Conservation (phyloP, 2,797 vertebrate genomes). For the Cyprinella venusta region DNA sequence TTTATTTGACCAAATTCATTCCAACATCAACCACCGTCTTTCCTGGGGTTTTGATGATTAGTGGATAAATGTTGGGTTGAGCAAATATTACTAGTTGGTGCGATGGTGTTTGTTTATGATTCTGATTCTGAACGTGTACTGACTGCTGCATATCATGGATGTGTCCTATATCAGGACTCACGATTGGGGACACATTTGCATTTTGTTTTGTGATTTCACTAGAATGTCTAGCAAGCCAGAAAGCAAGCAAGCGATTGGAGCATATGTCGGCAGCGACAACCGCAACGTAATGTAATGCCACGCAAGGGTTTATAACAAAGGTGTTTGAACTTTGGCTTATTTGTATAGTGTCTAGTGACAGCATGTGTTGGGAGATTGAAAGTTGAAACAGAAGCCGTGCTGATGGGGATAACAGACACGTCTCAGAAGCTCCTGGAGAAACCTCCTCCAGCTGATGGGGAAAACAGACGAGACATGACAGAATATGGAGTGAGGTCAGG, state of each 20-base stretch:
- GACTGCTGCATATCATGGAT: background rate
- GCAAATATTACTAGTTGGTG: background rate
- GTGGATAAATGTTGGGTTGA: background rate
- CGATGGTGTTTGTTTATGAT: too few species aligned
- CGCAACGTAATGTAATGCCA: background rate
- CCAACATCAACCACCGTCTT: background rate
- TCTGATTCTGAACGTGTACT: background rate
- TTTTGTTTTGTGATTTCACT: background rate
- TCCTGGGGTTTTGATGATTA: background rate
- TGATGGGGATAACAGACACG: conserved; percentile 18
- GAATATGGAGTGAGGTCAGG: background rate
- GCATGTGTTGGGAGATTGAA: background rate
- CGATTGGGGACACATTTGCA: background rate
- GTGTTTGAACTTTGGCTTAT: background rate
- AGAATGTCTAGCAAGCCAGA: background rate
- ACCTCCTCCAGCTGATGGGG: background rate
- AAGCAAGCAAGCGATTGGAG: too few species aligned
- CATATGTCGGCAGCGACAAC: too few species aligned
- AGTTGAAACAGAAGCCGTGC: background rate
- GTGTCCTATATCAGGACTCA: too few species aligned
- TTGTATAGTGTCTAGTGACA: background rate
- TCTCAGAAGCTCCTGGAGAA: conserved; percentile 10
- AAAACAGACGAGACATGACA: conserved; percentile 10
- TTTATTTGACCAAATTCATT: background rate
- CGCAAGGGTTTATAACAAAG: background rate